These are phyloP conservation scores for Cottus gobio DNA, from an alignment of 2,113 vertebrate species.

Conservation along the genomic window DNA sequence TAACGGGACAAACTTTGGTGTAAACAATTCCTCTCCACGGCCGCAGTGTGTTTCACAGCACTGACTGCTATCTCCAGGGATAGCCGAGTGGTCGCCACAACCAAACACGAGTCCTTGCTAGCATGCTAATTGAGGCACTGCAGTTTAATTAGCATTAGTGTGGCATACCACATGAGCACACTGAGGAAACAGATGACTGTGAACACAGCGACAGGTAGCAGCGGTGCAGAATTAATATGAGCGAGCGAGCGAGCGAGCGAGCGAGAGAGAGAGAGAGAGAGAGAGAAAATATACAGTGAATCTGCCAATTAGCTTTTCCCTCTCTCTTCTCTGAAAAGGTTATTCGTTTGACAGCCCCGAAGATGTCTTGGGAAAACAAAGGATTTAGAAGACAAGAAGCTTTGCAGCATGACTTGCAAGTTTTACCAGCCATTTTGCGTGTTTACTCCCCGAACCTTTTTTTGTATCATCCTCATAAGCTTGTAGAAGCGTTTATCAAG, in stretches of 20 bases:
- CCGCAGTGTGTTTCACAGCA: constrained; percentile 42
- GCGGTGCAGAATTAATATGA: constrained; percentile 62
- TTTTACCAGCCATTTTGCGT: constrained; percentile 54
- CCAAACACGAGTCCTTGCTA: constrained; percentile 48
- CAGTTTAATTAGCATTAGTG: constrained; percentile 71
- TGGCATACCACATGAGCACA: constrained; percentile 67
- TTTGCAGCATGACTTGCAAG: constrained; percentile 62
- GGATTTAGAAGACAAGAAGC: constrained; percentile 34
- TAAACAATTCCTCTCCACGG: constrained; percentile 44
- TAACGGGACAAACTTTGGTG: constrained; percentile 29
- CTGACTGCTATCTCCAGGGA: constrained; percentile 36
- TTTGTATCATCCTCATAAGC: constrained; percentile 9
- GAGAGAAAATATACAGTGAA: constrained; percentile 44
- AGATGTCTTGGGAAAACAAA: constrained; percentile 63
- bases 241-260: constrained; percentile 14
- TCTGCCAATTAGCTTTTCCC: constrained; percentile 71
- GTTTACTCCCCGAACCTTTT: constrained; percentile 54
- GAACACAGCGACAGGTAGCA: constrained; percentile 64
- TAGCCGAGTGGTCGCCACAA: constrained; percentile 38
- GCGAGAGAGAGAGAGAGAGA: constrained; percentile 21
- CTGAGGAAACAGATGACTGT: constrained; percentile 67
- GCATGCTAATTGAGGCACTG: constrained; percentile 68
- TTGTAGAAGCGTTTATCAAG: constrained; percentile 4
- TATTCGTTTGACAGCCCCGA: constrained; percentile 64
- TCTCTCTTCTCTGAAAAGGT: constrained; percentile 62